A percentile compares a stretch with the other conserved stretches of the same genome.
Evolutionary conservation across 2,797 vertebrate genomes (phyloP).

Genomic region (Anguilla megastoma): DNA sequence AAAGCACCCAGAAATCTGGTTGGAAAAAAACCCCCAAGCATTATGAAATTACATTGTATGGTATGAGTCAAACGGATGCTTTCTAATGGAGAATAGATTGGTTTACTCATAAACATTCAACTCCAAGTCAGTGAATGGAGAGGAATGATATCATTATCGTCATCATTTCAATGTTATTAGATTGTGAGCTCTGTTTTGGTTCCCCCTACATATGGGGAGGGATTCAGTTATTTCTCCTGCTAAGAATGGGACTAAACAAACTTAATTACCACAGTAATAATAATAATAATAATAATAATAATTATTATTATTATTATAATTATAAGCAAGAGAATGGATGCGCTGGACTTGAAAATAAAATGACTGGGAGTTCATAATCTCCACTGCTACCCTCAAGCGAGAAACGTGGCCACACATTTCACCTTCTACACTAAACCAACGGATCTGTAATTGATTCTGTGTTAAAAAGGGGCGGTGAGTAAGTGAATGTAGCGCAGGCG

Average conservation of each 20-base stretch:
- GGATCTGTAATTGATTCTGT: neutral
- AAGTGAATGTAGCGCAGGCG: neutral
- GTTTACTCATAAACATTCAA: constrained; percentile 1
- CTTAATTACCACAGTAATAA: constrained; percentile 18
- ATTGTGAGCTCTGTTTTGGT: neutral
- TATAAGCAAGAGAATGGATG: neutral
- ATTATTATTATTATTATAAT: no score
- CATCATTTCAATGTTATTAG: neutral
- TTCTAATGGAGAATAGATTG: neutral
- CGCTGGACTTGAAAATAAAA: neutral
- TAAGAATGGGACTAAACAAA: neutral
- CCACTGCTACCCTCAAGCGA: neutral
- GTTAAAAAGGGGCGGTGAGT: neutral
- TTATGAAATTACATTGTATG: neutral
- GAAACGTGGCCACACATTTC: neutral
- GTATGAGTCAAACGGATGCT: constrained; percentile 3
- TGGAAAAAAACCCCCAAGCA: neutral
- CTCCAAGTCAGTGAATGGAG: neutral
- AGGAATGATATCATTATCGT: constrained; percentile 3
- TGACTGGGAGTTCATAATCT: neutral
- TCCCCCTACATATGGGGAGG: neutral
- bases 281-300: no score
- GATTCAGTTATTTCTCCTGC: neutral
- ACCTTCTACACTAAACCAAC: neutral
- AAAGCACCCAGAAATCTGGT: neutral